phyloP scores from a whole-genome alignment of 2,888 invertebrate species.

The Coremacera marginata region DNA sequence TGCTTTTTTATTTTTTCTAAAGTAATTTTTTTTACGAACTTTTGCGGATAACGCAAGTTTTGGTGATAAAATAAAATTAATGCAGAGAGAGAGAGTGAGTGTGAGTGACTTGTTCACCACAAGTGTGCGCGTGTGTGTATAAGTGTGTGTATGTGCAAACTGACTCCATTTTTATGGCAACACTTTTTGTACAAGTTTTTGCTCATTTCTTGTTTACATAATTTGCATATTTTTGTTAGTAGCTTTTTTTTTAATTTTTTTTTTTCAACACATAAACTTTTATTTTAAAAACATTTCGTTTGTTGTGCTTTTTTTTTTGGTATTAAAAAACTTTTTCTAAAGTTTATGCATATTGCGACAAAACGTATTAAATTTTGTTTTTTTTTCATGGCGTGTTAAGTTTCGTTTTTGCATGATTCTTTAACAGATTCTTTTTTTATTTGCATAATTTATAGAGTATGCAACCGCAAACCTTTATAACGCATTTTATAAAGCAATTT shows the following conservation, averaged over 20 bases:
- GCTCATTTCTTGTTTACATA: background rate
- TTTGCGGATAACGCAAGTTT: background rate
- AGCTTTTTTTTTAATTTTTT: background rate
- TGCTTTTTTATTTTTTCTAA: too few species aligned
- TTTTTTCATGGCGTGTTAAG: background rate
- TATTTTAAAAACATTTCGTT: slow-evolving; percentile 4
- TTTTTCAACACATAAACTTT: background rate
- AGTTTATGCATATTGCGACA: slow-evolving; percentile 12
- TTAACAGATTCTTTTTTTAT: too few species aligned
- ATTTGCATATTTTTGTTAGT: background rate
- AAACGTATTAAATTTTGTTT: background rate
- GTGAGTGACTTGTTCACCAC: too few species aligned
- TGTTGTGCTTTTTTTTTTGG: background rate
- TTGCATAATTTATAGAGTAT: too few species aligned
- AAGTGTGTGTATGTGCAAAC: too few species aligned
- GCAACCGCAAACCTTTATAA: too few species aligned
- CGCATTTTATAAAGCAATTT: too few species aligned
- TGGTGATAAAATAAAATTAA: background rate
- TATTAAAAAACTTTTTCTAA: background rate
- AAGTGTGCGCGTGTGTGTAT: background rate
- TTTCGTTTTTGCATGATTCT: too few species aligned
- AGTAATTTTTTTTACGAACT: background rate
- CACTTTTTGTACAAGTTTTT: background rate
- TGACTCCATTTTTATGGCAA: background rate
- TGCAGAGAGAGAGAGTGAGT: too few species aligned